Evolutionary conservation across 2,113 vertebrate species (phyloP).

Genomic region (Lepisosteus oculatus): DNA sequence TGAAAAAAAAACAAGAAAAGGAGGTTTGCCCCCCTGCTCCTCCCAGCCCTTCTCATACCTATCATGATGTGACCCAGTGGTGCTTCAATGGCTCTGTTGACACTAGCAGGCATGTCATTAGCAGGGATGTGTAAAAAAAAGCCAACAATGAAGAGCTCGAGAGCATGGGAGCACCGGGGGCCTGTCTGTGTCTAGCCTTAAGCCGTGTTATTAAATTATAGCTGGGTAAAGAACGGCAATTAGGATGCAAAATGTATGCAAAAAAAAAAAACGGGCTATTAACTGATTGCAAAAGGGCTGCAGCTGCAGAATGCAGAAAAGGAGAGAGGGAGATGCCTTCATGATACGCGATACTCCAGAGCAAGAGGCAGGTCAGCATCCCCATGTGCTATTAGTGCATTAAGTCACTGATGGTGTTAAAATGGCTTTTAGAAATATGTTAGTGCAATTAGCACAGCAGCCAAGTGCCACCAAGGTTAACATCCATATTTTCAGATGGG

Average conservation of each 20-base stretch:
- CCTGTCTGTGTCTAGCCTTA: constrained; percentile 25
- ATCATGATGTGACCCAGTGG: constrained; percentile 15
- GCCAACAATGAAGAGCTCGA: constrained; percentile 12
- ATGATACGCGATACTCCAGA: neutral
- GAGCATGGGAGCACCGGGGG: constrained; percentile 23
- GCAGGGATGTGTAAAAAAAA: constrained; percentile 15
- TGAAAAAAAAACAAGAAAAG: constrained; percentile 22
- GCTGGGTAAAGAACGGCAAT: constrained; percentile 40
- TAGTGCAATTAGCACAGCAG: neutral
- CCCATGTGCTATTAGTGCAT: neutral
- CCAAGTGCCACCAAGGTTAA: neutral
- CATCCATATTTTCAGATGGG: neutral
- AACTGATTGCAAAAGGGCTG: constrained; percentile 11
- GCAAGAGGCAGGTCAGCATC: neutral
- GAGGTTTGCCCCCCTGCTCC: constrained; percentile 2
- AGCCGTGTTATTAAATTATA: constrained; percentile 48
- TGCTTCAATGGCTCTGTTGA: constrained; percentile 8
- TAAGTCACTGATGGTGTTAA: neutral
- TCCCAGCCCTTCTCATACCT: constrained; percentile 12
- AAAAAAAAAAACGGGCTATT: constrained; percentile 28
- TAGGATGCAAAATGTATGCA: constrained; percentile 54
- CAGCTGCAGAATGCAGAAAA: neutral
- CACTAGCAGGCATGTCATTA: neutral
- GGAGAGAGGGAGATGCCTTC: constrained; percentile 15
- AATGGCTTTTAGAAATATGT: constrained; percentile 8